Base-by-base conservation (phyloP, 2,888 invertebrate species). In the Drosophila pseudotalamancana region DNA sequence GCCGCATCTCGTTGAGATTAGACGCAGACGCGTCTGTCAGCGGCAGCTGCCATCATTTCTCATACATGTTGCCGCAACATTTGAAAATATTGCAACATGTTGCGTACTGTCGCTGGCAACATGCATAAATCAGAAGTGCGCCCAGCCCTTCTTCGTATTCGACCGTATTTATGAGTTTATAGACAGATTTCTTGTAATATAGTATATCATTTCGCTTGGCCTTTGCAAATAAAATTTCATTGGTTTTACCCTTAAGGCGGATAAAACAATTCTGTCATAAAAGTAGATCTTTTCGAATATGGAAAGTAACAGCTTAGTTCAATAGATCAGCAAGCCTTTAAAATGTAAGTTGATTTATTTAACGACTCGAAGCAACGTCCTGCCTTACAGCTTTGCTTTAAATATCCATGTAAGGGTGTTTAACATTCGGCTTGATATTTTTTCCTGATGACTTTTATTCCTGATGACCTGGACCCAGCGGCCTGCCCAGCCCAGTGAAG, bases 1-100 rank as follows among this genome's bases (percentile, higher is more conserved):
- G 78, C 72, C 82, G 59, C 80, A 66, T 80, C 70, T 78, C 60
- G 54, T 53, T 40, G 59, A 69, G 76, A 69, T 82, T 71, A 75
- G 75, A 35, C 46, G 32, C 59, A 62, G 37, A 40, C 49, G 37
- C 40, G 39, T 23, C 61, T 75, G 79, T 79, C 84, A 81, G 55
- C 73, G 37, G 40, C 55, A 53, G 49, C 21, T 49, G 42, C 19
- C 34, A 34, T 42, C 51, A 60, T 29, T 43, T 46, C 50, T 35
- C 29, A 18, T 5, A 39, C 43, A 59, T 72, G 60, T 49, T 76
- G 70, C 70, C 25, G 77, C 84, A 80, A 57, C 60, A 56, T 77
- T 66, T 51, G 42, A 31, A 1, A 16, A 18, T 2, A 3, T 23
- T 5, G 34, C 59, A 46, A 18, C 68, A 68, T 54, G 62, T 37